phyloP scores from a whole-genome alignment of 2,888 invertebrate species.

The Amphipoea oculea region DNA sequence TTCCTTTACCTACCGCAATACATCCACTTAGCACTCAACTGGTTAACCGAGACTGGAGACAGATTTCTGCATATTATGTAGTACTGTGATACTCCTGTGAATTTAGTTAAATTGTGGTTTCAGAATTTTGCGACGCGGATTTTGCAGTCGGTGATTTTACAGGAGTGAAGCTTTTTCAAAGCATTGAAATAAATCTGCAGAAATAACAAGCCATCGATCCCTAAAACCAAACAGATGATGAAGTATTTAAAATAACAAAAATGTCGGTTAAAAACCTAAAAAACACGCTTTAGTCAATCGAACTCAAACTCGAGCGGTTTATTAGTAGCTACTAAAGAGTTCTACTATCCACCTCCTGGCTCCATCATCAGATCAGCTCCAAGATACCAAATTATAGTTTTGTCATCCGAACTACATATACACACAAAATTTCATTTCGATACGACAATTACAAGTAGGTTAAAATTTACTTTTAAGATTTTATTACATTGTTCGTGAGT shows the following conservation, averaged over 20 bases:
- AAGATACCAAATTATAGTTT: no score
- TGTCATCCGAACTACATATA: no score
- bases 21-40: constrained; percentile 35
- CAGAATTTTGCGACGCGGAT: background rate
- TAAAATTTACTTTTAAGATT: no score
- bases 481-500: no score
- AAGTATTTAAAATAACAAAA: background rate
- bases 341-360: no score
- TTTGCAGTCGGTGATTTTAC: background rate
- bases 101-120: background rate
- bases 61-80: background rate
- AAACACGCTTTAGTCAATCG: background rate
- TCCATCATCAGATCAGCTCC: no score
- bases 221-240: background rate
- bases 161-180: background rate
- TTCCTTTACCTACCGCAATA: constrained; percentile 24
- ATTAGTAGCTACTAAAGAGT: background rate
- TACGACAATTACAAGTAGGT: no score
- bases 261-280: background rate
- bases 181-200: background rate
- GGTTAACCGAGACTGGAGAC: constrained; percentile 2
- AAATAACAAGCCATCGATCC: background rate
- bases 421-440: background rate
- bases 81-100: background rate
- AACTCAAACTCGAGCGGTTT: background rate